Base-by-base conservation (phyloP, 2,113 vertebrate species). In the Caretta caretta region DNA sequence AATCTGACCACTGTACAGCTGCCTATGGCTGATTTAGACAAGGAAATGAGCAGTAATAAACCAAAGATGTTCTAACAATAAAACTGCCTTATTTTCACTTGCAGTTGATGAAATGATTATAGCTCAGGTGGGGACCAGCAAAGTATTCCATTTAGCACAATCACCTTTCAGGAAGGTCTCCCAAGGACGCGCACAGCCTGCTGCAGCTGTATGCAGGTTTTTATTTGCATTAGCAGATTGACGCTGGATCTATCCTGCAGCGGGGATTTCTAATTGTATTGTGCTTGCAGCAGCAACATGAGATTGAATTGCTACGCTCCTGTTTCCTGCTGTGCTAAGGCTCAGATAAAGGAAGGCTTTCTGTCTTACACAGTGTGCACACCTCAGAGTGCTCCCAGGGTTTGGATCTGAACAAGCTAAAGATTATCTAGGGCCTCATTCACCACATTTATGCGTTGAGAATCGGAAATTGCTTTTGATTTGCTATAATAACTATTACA, bases 41-140 rank as follows among this genome's bases (percentile, higher is more conserved):
- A 96, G 94, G 95, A 97, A 94, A 80, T 92, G 79, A 75, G 84
- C 83, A 87, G 78, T 13, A 79, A 76, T 93, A 93, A 95, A 89
- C 84, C 78, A 91, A 86, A 24, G 50, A 87, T 84, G 62, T 84
- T 94, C 85, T 94, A 83, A 90, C 84, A 87, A 53, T 53, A 48
- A 57, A 89, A 83, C 24, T 95, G 85, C 59, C 94, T 96, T 72
- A 93, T 97, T 90, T 96, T 95, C 59, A 94, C 89, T 92, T 95
- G 85, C 91, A 80, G 80, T 91, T 57, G 25, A 57, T 50, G 51
- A 93, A 95, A 92, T 91, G 91, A 91, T 83, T 25, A 90, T 88
- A 13, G 2, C 83, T 92, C 96, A 96, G 90, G 75, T 88, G 86
- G 83, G 82, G 80, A 88, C 90, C 92, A 90, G 89, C 86, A 91